Evolutionary conservation across 2,113 vertebrate genomes (phyloP), one percentile per base, ranked within the genome.

Genomic region (Spermophilus dauricus): DNA sequence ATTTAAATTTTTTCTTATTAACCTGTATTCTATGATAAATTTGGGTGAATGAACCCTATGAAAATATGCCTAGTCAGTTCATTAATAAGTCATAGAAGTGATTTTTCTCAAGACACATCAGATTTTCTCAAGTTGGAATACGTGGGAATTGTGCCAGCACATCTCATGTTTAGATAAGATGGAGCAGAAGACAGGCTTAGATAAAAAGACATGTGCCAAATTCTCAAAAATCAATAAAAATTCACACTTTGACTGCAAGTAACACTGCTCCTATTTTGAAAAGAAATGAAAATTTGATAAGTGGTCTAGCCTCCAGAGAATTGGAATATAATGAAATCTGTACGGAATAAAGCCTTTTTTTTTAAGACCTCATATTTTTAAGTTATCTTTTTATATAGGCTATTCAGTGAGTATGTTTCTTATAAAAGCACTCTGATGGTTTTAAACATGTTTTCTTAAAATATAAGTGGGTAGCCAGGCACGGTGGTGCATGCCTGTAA

Each of bases 51-150:
- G 92, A 95, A 67, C 75, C 32, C 75, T 87, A 30, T 94, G 86
- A 94, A 97, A 96, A 96, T n/a, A 48, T 89, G 70, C n/a, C 88
- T 39, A n/a, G 16, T 86, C 76, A n/a, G 72, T 91, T 70, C 94
- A 89, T 97, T 90, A 95, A 73, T 96, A 96, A 97, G 51, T 96
- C 70, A 96, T 84, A 11, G 39, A 61, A 91, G 80, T 92, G 80
- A 94, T 92, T 98, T 86, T 93, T 95, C 89, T 96, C 88, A 85
- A 95, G 95, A 73, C 37, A 42, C 28, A 69, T 9, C n/a, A 94
- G 81, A 77, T 90, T 95, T 94, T 86, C 78, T 85, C 85, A 84
- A 39, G 51, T 76, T 80, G 80, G 65, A 81, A 39, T 65, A 78
- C 32, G 76, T 77, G 34, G 86, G 77, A 78, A 94, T 42, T 70